phyloP scores from a whole-genome alignment of 2,113 vertebrate species.

The Sprattus sprattus region DNA sequence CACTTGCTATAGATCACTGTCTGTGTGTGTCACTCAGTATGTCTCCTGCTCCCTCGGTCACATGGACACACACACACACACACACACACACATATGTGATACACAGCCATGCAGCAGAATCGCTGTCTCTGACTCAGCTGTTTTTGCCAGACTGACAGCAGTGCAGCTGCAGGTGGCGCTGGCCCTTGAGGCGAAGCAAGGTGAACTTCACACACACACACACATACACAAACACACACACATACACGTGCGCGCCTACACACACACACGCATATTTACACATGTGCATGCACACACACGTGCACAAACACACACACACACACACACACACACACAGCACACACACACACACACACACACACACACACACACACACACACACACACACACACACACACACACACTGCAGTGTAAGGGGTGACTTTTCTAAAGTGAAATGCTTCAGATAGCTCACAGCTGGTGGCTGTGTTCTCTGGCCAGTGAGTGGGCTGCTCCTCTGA shows the following conservation, averaged over 20 bases:
- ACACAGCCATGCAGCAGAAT: conserved; percentile 35
- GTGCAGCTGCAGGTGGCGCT: conserved; percentile 50
- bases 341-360: neutral
- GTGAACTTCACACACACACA: conserved; percentile 55
- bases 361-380: too few relatives aligned
- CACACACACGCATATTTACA: conserved; percentile 33
- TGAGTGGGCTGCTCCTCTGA: conserved; percentile 15
- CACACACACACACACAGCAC: neutral
- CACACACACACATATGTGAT: neutral
- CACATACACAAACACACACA: conserved; percentile 16
- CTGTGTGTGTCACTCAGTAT: neutral
- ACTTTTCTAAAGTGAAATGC: conserved; percentile 9
- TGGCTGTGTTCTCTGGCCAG: conserved; percentile 1
- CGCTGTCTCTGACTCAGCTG: conserved; percentile 57
- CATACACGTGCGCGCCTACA: neutral
- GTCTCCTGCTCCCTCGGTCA: neutral
- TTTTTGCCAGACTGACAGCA: conserved; percentile 57
- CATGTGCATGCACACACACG: neutral
- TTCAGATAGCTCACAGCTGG: conserved; percentile 12
- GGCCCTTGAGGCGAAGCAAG: conserved; percentile 54
- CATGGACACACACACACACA: conserved; percentile 6
- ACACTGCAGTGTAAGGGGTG: neutral
- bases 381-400: neutral
- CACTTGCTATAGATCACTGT: neutral
- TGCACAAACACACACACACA: neutral